Evolutionary conservation across 2,888 invertebrate species (phyloP).

Genomic region (Mesoligia furuncula): DNA sequence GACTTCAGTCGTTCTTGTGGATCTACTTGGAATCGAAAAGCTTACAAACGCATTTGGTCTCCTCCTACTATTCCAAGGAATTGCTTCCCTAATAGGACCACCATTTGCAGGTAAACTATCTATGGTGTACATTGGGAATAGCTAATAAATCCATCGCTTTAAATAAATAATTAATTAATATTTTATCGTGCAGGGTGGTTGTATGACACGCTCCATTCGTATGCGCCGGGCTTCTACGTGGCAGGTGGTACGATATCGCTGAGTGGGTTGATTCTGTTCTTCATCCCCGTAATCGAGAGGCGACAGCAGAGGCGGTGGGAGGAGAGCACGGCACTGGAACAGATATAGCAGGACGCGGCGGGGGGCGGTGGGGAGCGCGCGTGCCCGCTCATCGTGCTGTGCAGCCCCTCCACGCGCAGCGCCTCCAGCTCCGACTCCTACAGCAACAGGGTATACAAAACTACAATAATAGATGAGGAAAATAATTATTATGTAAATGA

Average conservation of each 20-base stretch:
- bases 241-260: slow-evolving; percentile 96
- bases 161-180: background rate
- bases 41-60: slow-evolving; percentile 99
- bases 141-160: background rate
- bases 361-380: slow-evolving; percentile 49
- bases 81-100: slow-evolving; percentile 97
- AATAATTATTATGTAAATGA: slow-evolving; percentile 75
- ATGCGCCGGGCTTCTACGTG: slow-evolving; percentile 96
- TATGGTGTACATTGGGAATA: background rate
- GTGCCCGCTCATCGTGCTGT: slow-evolving; percentile 83
- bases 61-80: slow-evolving; percentile 97
- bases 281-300: slow-evolving; percentile 93
- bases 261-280: slow-evolving; percentile 96
- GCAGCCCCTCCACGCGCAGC: slow-evolving; percentile 84
- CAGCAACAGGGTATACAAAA: slow-evolving; percentile 87
- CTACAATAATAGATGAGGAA: slow-evolving; percentile 81
- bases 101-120: slow-evolving; percentile 95
- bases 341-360: slow-evolving; percentile 84
- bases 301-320: slow-evolving; percentile 74
- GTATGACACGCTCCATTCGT: slow-evolving; percentile 94
- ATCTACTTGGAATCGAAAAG: slow-evolving; percentile 97
- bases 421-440: slow-evolving; percentile 78
- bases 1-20: slow-evolving; percentile 98
- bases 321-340: slow-evolving; percentile 79
- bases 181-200: slow-evolving; percentile 93